Percentiles rank a stretch among this genome's conserved stretches.
Conservation (phyloP, 2,888 invertebrate genomes). For the Apocheima hispidaria region DNA sequence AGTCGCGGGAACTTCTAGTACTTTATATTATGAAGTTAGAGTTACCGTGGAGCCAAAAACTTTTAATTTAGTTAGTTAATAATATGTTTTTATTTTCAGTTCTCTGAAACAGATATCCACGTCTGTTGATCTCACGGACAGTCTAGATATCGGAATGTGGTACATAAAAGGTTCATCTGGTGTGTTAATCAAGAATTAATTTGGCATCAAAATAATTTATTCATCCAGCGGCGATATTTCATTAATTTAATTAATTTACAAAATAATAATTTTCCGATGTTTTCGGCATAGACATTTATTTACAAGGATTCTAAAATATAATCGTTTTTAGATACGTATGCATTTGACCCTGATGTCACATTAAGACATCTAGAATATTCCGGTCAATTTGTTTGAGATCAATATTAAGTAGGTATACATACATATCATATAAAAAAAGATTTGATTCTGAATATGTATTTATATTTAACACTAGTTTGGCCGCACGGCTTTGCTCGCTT, state of each 20-base stretch:
- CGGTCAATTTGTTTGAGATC: conserved; percentile 7
- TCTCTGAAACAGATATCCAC: neutral
- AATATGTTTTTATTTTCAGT: no score
- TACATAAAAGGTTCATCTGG: conserved; percentile 45
- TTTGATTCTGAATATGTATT: no score
- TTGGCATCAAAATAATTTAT: conserved; percentile 45
- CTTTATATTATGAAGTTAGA: no score
- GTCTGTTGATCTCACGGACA: conserved; percentile 18
- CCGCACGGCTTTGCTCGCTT: no score
- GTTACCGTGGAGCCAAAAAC: no score
- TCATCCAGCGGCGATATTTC: conserved; percentile 36
- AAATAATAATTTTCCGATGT: conserved; percentile 41
- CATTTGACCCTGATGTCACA: conserved; percentile 44
- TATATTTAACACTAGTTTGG: no score
- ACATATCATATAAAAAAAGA: neutral
- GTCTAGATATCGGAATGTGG: conserved; percentile 27
- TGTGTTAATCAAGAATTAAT: conserved; percentile 51
- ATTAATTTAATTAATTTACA: conserved; percentile 37
- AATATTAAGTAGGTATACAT: neutral
- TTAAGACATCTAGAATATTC: conserved; percentile 44
- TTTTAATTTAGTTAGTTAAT: no score
- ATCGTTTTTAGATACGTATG: conserved; percentile 26
- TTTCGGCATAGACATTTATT: conserved; percentile 38
- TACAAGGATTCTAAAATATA: conserved; percentile 40
- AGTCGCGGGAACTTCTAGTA: no score